Evolutionary conservation across 64 coral and sea anemone genomes (phyloP).

Genomic region (Stichodactyla helianthus): DNA sequence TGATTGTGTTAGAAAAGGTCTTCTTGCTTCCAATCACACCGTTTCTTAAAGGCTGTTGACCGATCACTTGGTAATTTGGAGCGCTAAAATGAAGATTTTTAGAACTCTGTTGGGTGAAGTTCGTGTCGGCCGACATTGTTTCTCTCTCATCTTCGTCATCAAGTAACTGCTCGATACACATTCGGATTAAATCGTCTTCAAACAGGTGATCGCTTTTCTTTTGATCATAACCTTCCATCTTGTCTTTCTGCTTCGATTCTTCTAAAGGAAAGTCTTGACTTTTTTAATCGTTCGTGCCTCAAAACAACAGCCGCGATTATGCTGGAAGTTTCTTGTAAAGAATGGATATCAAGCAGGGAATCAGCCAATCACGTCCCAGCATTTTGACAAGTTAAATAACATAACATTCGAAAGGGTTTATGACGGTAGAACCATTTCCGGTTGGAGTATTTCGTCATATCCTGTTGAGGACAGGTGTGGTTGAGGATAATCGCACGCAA

Average conservation of each 20-base stretch:
- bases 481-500: background rate
- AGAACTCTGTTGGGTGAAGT: conserved; percentile 58
- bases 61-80: conserved; percentile 31
- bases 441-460: background rate
- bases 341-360: conserved; percentile 51
- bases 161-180: conserved; percentile 88
- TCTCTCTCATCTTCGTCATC: conserved; percentile 95
- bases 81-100: conserved; percentile 67
- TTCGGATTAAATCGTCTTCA: conserved; percentile 90
- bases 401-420: conserved; percentile 82
- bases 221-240: conserved; percentile 76
- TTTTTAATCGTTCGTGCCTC: conserved; percentile 22
- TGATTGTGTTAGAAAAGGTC: background rate
- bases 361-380: conserved; percentile 75
- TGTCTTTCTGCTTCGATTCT: conserved; percentile 78
- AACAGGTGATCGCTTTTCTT: conserved; percentile 66
- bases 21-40: background rate
- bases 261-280: conserved; percentile 64
- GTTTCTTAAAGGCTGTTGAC: conserved; percentile 21
- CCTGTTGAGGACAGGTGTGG: conserved; percentile 1
- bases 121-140: conserved; percentile 74
- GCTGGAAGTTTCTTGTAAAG: conserved; percentile 25
- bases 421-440: conserved; percentile 63
- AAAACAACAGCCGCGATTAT: conserved; percentile 34
- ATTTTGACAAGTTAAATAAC: conserved; percentile 59